Percentiles rank a stretch among this genome's conserved stretches.
These are phyloP conservation scores for Microchirus variegatus DNA, from an alignment of 2,797 vertebrate genomes.

Conservation along the genomic window DNA sequence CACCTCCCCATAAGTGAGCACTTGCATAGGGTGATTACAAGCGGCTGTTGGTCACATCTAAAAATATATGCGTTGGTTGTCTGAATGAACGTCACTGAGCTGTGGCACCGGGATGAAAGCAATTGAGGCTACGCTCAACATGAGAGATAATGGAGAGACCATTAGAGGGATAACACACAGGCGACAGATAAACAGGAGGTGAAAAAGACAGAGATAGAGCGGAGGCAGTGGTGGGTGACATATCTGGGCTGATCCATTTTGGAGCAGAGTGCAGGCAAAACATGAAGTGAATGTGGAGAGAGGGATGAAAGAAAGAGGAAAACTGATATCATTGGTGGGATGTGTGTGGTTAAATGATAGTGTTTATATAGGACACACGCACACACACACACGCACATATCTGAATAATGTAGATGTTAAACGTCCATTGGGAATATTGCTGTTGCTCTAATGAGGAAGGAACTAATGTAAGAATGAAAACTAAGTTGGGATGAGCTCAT, in stretches of 20 bases:
- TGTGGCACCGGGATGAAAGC: slow-evolving; percentile 33
- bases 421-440: not conserved
- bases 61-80: slow-evolving; percentile 16
- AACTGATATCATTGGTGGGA: slow-evolving; percentile 13
- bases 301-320: not conserved
- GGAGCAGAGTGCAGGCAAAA: slow-evolving; percentile 15
- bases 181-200: slow-evolving; percentile 51
- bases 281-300: slow-evolving; percentile 26
- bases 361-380: not conserved
- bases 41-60: not conserved
- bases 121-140: slow-evolving; percentile 37
- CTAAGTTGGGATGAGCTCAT: no score
- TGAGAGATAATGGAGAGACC: slow-evolving; percentile 45
- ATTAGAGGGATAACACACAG: slow-evolving; percentile 48
- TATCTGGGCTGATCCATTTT: slow-evolving; percentile 33
- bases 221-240: slow-evolving; percentile 38
- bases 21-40: slow-evolving; percentile 13
- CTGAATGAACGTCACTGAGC: slow-evolving; percentile 25
- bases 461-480: not conserved
- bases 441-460: not conserved
- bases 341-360: slow-evolving; percentile 17
- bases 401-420: not conserved
- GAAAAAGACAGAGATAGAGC: slow-evolving; percentile 44
- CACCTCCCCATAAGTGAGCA: not conserved
- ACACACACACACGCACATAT: not conserved